Evolutionary conservation across 2,888 invertebrate species (phyloP), one percentile per base, ranked within the genome.

Genomic region (Hesperia comma): DNA sequence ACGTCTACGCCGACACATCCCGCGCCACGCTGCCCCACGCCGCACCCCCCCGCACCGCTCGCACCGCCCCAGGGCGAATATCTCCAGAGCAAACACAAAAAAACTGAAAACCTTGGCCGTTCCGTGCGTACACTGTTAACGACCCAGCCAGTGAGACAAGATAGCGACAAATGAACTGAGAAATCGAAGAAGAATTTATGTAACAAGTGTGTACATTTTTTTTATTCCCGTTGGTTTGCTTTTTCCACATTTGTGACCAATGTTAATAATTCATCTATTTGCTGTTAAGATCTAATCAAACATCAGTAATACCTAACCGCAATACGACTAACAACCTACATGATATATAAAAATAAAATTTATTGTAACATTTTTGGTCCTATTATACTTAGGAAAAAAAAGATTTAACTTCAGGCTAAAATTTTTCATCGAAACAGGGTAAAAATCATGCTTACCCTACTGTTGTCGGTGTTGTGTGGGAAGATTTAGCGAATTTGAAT

Each of bases 401-500:
- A 37, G 10, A 3, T 8, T 37, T 10, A 12, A 10, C 12, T 37
- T 37, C 37, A 37, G 37, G 37, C 37, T 37, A 8, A 37, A 0
- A 37, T 37, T 37, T 37, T 12, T 8, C 43, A 46, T 46, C 43
- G 43, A 46, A 2, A 17, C 43, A 17, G n/a, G 1, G 43, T 17
- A 17, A 17, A 15, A 43, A 15, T 37, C 17, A 46, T 46, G 43
- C 43, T 46, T 46, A 17, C 43, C 43, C 43, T 43, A 57, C 51
- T 84, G 88, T 90, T 90, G 86, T 86, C 87, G 84, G 81, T 81
- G 81, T 84, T 78, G 86, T 91, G 90, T 92, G 92, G 90, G 92
- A 92, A 92, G 91, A 90, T 90, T 92, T 92, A 90, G 92, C 92
- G 89, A 92, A 92, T 92, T 92, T 92, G 90, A 92, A 90, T 90